Conservation (phyloP, 2,113 vertebrate species). For the Oxyruncus cristatus region DNA sequence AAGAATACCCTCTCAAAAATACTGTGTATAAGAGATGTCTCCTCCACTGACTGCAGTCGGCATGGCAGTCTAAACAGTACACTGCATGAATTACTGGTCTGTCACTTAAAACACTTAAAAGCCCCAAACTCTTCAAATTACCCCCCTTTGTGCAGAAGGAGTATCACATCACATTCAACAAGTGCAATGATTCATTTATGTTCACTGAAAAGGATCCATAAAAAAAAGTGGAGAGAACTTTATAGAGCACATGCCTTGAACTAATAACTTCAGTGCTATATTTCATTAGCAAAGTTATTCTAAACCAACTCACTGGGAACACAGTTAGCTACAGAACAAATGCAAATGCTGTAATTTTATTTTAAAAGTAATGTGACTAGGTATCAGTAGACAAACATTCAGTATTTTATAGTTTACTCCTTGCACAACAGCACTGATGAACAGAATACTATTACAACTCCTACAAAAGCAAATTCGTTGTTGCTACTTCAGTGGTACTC, state of each 20-base stretch:
- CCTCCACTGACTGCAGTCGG: neutral
- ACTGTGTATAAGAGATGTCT: neutral
- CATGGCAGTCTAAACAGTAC: neutral
- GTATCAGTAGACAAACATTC: neutral
- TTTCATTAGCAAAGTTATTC: neutral
- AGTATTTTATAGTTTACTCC: neutral
- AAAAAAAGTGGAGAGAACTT: neutral
- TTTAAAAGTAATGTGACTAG: neutral
- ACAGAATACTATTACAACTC: neutral
- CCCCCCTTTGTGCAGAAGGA: neutral
- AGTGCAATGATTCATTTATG: neutral
- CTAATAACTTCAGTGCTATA: neutral
- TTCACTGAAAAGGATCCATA: neutral
- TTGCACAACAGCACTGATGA: neutral
- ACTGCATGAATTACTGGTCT: neutral
- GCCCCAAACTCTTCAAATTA: neutral
- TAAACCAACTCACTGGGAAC: neutral
- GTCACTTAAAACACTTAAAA: neutral
- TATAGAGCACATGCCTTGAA: neutral
- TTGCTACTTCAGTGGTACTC: neutral
- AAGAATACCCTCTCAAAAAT: neutral
- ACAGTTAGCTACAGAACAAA: neutral
- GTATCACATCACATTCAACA: fast-evolving
- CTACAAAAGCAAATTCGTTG: neutral
- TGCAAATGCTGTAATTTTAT: neutral